These are phyloP conservation scores for Phengaris alcon DNA, from an alignment of 2,888 invertebrate genomes.

Conservation along the genomic window DNA sequence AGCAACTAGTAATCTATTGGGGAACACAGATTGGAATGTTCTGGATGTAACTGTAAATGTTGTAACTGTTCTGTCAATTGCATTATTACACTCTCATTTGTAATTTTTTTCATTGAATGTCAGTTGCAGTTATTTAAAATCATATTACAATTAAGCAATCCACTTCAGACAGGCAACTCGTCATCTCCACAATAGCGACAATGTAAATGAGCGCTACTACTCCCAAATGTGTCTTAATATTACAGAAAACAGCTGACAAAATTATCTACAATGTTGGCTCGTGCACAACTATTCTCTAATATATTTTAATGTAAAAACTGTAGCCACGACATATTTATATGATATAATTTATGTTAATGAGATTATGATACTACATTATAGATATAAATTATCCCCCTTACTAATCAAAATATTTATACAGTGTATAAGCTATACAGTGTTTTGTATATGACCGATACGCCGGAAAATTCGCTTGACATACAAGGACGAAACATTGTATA, in stretches of 20 bases:
- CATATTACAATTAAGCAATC: neutral
- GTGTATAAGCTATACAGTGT: too few species aligned
- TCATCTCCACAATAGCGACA: neutral
- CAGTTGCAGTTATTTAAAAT: neutral
- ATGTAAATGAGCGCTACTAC: neutral
- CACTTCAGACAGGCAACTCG: neutral
- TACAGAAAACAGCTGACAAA: neutral
- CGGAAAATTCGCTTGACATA: too few species aligned
- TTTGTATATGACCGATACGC: too few species aligned
- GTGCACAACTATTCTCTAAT: constrained; percentile 5
- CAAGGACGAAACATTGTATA: too few species aligned
- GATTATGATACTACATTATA: too few species aligned
- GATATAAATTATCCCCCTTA: too few species aligned
- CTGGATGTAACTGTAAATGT: too few species aligned
- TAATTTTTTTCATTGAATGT: neutral
- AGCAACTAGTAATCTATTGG: too few species aligned
- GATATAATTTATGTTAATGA: too few species aligned
- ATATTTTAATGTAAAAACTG: constrained; percentile 3
- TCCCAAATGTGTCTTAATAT: neutral
- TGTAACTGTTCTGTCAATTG: neutral
- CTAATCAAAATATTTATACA: too few species aligned
- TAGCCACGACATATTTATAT: neutral
- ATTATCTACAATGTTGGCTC: constrained; percentile 6
- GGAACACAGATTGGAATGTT: too few species aligned
- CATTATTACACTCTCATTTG: neutral